Percentiles rank a stretch among this genome's conserved stretches.
These are phyloP conservation scores for Drosophila aldrichi DNA, from an alignment of 2,888 invertebrate genomes.

Conservation along the genomic window DNA sequence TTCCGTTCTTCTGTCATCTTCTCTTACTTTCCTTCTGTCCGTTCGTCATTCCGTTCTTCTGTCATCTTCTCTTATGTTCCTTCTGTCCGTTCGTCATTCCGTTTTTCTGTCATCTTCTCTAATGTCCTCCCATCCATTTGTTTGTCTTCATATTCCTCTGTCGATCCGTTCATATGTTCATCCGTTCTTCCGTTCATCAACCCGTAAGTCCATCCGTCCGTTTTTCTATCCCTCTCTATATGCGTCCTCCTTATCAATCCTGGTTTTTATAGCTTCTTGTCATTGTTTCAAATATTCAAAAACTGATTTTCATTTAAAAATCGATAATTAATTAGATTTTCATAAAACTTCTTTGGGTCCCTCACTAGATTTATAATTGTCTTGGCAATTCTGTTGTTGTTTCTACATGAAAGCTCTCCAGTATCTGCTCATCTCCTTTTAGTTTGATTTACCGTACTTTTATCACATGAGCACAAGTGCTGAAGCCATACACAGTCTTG, in stretches of 20 bases:
- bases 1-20: no score
- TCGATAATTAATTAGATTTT: neutral
- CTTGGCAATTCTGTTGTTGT: neutral
- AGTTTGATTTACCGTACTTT: neutral
- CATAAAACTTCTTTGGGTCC: neutral
- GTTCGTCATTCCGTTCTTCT: no score
- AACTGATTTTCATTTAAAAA: no score
- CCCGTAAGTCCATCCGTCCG: neutral
- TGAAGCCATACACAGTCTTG: neutral
- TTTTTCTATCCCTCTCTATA: no score
- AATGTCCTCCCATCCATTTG: neutral
- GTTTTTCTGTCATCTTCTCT: neutral
- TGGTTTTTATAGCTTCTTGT: no score
- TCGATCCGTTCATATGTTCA: neutral
- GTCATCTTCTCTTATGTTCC: no score
- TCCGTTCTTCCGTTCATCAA: neutral
- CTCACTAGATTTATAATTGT: no score
- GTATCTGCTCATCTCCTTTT: neutral
- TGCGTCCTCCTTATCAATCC: no score
- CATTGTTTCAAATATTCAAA: no score
- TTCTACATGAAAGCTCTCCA: no score
- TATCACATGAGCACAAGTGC: neutral
- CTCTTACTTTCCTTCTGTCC: neutral
- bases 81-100: neutral
- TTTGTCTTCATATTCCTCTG: fast-evolving